Conservation (phyloP, 2,113 vertebrate species). For the Uria lomvia region DNA sequence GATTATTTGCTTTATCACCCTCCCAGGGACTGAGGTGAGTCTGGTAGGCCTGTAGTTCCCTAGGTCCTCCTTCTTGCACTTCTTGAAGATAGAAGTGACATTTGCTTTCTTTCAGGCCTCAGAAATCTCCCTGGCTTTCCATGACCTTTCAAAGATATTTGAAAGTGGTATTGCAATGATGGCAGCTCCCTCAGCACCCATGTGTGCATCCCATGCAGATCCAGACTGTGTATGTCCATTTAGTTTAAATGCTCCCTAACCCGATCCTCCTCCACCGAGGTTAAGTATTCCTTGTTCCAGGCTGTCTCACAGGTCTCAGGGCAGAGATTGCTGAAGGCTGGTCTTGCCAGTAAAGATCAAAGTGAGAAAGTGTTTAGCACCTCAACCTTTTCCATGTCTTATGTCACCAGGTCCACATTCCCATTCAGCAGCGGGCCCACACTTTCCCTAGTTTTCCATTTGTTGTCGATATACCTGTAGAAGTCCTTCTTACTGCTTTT, state of each 20-base stretch:
- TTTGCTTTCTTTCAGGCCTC: background rate
- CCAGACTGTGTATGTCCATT: background rate
- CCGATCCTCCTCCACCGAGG: background rate
- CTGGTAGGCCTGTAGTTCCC: background rate
- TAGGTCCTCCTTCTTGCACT: background rate
- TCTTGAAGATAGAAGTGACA: background rate
- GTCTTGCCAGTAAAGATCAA: background rate
- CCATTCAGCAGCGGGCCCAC: accelerated
- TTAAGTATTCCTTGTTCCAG: background rate
- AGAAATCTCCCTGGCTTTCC: background rate
- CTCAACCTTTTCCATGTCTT: background rate
- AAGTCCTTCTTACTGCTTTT: background rate
- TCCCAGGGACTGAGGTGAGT: background rate
- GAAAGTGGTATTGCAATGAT: background rate
- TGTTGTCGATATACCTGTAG: background rate
- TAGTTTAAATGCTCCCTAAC: background rate
- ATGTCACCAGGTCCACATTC: background rate
- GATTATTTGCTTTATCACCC: background rate
- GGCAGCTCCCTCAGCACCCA: background rate
- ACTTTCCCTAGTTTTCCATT: background rate
- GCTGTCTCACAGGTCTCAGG: background rate
- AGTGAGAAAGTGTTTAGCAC: background rate
- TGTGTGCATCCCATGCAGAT: background rate
- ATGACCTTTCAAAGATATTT: background rate
- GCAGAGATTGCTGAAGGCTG: background rate